Conservation (phyloP, 2,888 invertebrate species). For the Phoenoteleia sp. region DNA sequence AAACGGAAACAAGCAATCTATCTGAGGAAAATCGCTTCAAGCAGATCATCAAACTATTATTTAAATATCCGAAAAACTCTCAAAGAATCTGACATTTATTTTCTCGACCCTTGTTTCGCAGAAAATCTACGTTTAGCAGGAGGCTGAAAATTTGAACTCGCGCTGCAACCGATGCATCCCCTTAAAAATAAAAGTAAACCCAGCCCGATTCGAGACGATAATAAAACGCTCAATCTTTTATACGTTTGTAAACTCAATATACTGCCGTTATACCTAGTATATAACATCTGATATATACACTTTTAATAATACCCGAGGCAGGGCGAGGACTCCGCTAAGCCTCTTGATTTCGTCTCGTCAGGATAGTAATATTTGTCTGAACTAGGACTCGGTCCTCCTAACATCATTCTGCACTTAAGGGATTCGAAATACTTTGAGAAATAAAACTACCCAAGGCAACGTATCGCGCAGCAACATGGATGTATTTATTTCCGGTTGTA, state of each 20-base stretch:
- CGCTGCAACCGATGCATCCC: too few species aligned
- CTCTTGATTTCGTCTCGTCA: slow-evolving; percentile 31
- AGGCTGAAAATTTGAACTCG: too few species aligned
- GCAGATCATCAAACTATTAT: too few species aligned
- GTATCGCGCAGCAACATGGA: slow-evolving; percentile 27
- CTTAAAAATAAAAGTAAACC: not conserved
- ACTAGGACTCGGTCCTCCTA: slow-evolving; percentile 21
- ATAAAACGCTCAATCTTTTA: not conserved
- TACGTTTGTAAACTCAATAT: not conserved
- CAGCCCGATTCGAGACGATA: not conserved
- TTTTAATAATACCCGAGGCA: slow-evolving; percentile 2
- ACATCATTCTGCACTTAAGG: slow-evolving; percentile 57
- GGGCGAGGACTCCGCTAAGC: not conserved
- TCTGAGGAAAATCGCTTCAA: too few species aligned
- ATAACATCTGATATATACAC: not conserved
- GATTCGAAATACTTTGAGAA: slow-evolving; percentile 37
- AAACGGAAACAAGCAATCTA: too few species aligned
- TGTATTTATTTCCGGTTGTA: slow-evolving; percentile 58
- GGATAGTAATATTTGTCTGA: slow-evolving; percentile 42
- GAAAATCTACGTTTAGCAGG: too few species aligned
- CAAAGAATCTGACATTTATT: too few species aligned
- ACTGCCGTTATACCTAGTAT: not conserved
- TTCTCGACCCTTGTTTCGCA: too few species aligned
- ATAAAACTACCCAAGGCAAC: slow-evolving; percentile 48
- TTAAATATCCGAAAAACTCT: too few species aligned